Percentiles rank a stretch among this genome's conserved stretches.
phyloP scores from a whole-genome alignment of 2,888 invertebrate species.

The Agonopterix heracliana region DNA sequence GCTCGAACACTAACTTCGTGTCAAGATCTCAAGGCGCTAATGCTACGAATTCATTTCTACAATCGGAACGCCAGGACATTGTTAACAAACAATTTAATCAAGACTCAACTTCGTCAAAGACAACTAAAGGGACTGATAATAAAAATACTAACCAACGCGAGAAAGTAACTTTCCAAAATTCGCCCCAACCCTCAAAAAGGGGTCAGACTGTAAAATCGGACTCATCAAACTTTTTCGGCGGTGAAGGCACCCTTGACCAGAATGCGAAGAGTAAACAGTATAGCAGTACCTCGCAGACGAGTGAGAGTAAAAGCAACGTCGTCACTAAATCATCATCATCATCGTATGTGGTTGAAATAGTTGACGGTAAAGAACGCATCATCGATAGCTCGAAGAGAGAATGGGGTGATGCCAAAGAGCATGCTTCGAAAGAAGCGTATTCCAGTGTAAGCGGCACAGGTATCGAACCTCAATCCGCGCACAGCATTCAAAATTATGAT shows the following conservation, averaged over 20 bases:
- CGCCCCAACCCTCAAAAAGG: conserved; percentile 42
- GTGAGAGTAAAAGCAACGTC: conserved; percentile 72
- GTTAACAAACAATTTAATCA: conserved; percentile 39
- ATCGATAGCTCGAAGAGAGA: conserved; percentile 77
- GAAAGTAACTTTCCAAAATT: conserved; percentile 42
- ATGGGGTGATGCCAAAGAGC: conserved; percentile 69
- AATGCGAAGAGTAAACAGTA: conserved; percentile 50
- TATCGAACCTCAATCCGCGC: conserved; percentile 74
- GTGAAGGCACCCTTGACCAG: conserved; percentile 51
- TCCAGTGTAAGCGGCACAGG: conserved; percentile 74
- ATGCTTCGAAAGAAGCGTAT: conserved; percentile 68
- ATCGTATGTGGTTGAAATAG: conserved; percentile 80
- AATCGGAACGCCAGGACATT: conserved; percentile 59
- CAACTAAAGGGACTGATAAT: conserved; percentile 28
- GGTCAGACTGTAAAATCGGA: conserved; percentile 47
- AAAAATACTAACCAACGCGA: conserved; percentile 44
- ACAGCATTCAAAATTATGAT: conserved; percentile 70
- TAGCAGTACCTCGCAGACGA: conserved; percentile 58
- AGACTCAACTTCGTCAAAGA: conserved; percentile 23
- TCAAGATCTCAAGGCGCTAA: conserved; percentile 54
- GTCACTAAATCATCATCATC: conserved; percentile 78
- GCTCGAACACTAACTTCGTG: conserved; percentile 36
- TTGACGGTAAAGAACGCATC: conserved; percentile 79
- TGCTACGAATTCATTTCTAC: conserved; percentile 56
- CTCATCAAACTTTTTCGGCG: conserved; percentile 55